Base-by-base conservation (phyloP, 2,797 vertebrate genomes). In the Coregonus sp. region DNA sequence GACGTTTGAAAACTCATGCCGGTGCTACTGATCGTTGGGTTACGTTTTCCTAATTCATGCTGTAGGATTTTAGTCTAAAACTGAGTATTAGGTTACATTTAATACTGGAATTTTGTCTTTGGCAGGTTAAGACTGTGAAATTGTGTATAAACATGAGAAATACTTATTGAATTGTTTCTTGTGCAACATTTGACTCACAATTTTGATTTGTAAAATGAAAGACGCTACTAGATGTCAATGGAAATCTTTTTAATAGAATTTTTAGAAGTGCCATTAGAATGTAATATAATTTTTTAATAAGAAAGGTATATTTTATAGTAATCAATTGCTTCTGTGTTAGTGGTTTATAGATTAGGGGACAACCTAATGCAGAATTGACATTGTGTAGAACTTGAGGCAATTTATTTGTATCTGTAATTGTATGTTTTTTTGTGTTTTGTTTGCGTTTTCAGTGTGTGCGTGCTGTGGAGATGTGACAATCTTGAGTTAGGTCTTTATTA, bases 231-330 rank as follows among this genome's bases (percentile, higher is more conserved):
- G 92, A 93, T 91, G 87, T 94, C 84, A 86, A 91, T 52, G 63
- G 79, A 89, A 88, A 88, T 87, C 85, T 93, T 47, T 47, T 47
- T 47, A 47, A 47, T 94, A 93, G 93, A 94, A 90, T 92, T 94
- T 94, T 92, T 95, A 95, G 95, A 95, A 95, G 94, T 95, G 94
- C 93, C 94, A 95, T 94, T 95, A 95, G 94, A 93, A 93, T 93
- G 94, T 94, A 95, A 95, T 95, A 95, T 95, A 95, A 93, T 93
- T 93, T 47, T 95, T 91, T 92, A 92, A 94, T 92, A 92, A 93
- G 87, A 94, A 93, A 94, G 77, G 88, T 94, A 93, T 94, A 95
- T 95, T 95, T 95, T 95, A 91, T 95, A 95, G 94, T 90, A 93
- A 94, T 92, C 85, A 89, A 91, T 83, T 88, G 91, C 91, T 92